phyloP scores from a whole-genome alignment of 2,797 vertebrate species.

The Myoxocephalus aenaeus region DNA sequence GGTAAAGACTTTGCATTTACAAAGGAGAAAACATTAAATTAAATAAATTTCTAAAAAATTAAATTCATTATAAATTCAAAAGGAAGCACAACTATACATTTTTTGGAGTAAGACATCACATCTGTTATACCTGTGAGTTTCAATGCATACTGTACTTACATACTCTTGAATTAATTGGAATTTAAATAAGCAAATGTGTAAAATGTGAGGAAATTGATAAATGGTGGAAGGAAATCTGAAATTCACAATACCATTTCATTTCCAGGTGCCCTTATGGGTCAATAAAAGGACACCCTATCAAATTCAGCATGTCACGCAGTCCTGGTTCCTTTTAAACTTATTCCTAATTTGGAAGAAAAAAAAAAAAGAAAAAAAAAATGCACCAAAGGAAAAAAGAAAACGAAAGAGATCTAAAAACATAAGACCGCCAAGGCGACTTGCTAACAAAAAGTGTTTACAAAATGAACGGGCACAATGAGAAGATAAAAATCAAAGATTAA shows the following conservation, averaged over 20 bases:
- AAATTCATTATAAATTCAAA: slow-evolving; percentile 60
- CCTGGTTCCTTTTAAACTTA: slow-evolving; percentile 43
- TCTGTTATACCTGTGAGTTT: slow-evolving; percentile 58
- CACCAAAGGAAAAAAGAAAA: slow-evolving; percentile 14
- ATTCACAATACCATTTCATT: slow-evolving; percentile 13
- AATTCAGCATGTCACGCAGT: slow-evolving; percentile 24
- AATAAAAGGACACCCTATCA: slow-evolving; percentile 25
- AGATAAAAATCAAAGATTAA: slow-evolving; percentile 42
- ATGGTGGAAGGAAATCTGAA: slow-evolving; percentile 27
- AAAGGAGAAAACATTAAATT: slow-evolving; percentile 71
- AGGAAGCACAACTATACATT: slow-evolving; percentile 58
- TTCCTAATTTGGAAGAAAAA: slow-evolving; percentile 29
- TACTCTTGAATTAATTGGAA: slow-evolving; percentile 50
- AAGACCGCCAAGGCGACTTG: slow-evolving; percentile 1
- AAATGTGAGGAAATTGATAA: slow-evolving; percentile 53
- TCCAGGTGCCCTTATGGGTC: slow-evolving; percentile 40
- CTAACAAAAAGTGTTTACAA: slow-evolving; percentile 36
- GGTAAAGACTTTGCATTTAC: slow-evolving; percentile 54
- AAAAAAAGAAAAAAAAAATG: slow-evolving; percentile 44
- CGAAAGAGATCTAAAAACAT: slow-evolving; percentile 26
- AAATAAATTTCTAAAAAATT: slow-evolving; percentile 66
- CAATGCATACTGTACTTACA: slow-evolving; percentile 63
- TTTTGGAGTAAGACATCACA: slow-evolving; percentile 56
- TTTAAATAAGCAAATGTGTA: slow-evolving; percentile 63
- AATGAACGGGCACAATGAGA: slow-evolving; percentile 46